Evolutionary conservation across 2,888 invertebrate genomes (phyloP).

Genomic region (Diplazon laetatorius): DNA sequence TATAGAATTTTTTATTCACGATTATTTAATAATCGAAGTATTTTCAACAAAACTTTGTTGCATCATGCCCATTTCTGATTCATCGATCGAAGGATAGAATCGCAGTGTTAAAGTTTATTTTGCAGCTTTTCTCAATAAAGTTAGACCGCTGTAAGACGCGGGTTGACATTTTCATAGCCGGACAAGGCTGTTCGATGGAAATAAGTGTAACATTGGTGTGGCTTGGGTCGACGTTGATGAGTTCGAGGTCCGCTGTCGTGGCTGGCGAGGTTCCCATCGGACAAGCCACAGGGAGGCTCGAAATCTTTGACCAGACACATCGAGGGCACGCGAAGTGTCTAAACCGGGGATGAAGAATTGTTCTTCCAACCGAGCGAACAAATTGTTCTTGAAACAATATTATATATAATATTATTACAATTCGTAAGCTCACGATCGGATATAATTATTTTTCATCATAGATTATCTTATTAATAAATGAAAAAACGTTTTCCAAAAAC

Average conservation of each 20-base stretch:
- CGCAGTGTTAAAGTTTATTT: too few species aligned
- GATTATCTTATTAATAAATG: too few species aligned
- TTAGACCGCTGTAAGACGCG: conserved; percentile 26
- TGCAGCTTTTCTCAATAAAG: too few species aligned
- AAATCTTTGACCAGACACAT: conserved; percentile 22
- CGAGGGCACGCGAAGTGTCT: conserved; percentile 6
- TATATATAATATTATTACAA: too few species aligned
- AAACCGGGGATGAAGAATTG: too few species aligned
- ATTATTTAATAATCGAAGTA: background rate
- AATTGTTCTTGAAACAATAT: too few species aligned
- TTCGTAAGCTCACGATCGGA: too few species aligned
- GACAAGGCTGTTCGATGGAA: conserved; percentile 44
- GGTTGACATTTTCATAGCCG: conserved; percentile 45
- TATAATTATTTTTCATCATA: too few species aligned
- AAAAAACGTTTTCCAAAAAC: conserved; percentile 25
- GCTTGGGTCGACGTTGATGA: background rate
- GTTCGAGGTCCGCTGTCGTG: background rate
- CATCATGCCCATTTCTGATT: too few species aligned
- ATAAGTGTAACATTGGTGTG: background rate
- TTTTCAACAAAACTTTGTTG: too few species aligned
- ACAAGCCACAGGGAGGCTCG: background rate
- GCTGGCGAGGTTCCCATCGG: conserved; percentile 23
- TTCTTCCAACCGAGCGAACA: too few species aligned
- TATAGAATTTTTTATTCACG: background rate
- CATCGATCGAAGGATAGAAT: too few species aligned